Percentiles rank a stretch among this genome's conserved stretches.
Evolutionary conservation across 2,888 invertebrate species (phyloP).

Genomic region (Leptinotarsa juncta): DNA sequence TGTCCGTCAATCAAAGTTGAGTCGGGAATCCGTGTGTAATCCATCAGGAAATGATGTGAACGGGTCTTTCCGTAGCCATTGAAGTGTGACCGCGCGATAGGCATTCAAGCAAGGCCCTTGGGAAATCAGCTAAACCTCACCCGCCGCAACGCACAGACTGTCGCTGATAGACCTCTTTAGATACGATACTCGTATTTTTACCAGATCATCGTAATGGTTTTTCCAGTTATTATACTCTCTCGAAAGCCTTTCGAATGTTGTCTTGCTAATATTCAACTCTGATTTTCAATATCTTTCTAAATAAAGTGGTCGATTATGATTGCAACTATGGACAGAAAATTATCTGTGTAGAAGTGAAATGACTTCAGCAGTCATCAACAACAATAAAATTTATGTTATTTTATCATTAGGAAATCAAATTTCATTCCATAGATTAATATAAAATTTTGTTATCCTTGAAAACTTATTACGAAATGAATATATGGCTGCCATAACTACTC

Average conservation of each 20-base stretch:
- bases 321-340: too few species aligned
- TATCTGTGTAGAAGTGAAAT: too few species aligned
- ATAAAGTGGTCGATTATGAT: too few species aligned
- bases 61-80: conserved; percentile 62
- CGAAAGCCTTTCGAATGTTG: neutral
- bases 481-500: too few species aligned
- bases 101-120: conserved; percentile 62
- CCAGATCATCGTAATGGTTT: conserved; percentile 40
- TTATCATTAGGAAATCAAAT: too few species aligned
- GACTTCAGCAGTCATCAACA: too few species aligned
- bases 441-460: too few species aligned
- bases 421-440: too few species aligned
- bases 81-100: conserved; percentile 66
- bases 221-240: conserved; percentile 40
- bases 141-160: conserved; percentile 31
- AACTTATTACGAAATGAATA: too few species aligned
- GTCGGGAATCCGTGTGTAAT: conserved; percentile 51
- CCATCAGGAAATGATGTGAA: conserved; percentile 58
- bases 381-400: too few species aligned
- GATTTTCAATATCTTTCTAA: neutral
- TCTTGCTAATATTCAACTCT: neutral
- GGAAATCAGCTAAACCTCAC: conserved; percentile 62
- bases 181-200: conserved; percentile 30
- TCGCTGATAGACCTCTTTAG: conserved; percentile 28
- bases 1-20: conserved; percentile 51